Conservation (phyloP, 2,113 vertebrate genomes). For the Gorsachius goisagi region DNA sequence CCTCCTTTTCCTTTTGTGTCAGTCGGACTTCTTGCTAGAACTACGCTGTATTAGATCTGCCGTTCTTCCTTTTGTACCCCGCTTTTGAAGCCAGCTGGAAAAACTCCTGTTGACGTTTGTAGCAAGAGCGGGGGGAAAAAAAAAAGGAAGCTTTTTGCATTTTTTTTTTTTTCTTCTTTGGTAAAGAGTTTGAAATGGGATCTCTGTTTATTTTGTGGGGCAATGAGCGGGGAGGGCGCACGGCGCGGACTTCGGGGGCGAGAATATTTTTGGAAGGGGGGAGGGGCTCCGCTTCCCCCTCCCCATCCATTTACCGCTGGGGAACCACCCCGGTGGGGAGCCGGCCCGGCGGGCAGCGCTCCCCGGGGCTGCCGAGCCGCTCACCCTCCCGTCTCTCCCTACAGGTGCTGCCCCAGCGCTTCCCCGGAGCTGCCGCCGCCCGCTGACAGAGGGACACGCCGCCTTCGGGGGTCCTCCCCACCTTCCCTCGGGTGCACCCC, state of each 20-base stretch:
- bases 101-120: conserved; percentile 41
- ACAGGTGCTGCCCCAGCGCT: conserved; percentile 54
- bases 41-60: background rate
- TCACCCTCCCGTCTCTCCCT: background rate
- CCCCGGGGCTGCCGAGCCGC: background rate
- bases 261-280: conserved; percentile 19
- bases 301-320: background rate
- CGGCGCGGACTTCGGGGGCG: background rate
- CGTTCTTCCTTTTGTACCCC: background rate
- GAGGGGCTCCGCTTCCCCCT: background rate
- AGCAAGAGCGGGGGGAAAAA: background rate
- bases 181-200: background rate
- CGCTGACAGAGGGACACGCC: background rate
- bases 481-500: background rate
- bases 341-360: background rate
- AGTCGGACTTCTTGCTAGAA: background rate
- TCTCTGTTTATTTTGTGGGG: conserved; percentile 34
- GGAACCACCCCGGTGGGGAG: background rate
- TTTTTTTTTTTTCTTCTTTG: background rate
- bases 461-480: background rate
- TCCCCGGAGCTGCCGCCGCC: background rate
- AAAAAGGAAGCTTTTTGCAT: background rate
- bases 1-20: conserved; percentile 29
- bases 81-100: conserved; percentile 29
- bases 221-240: background rate